These are phyloP conservation scores for Netelia virgata DNA, from an alignment of 2,888 invertebrate species.

Conservation along the genomic window DNA sequence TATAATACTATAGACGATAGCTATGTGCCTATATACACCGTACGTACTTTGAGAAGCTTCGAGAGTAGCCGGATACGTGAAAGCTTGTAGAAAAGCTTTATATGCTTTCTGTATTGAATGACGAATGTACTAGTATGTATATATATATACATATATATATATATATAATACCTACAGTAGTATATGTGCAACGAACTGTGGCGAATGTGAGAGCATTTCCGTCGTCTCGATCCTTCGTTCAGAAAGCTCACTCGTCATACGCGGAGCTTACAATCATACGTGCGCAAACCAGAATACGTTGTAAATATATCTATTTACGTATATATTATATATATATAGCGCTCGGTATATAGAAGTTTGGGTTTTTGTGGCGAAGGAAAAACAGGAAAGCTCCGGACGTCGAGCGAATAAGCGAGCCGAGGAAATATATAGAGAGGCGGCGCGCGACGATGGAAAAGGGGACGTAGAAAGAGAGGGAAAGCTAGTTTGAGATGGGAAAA, in stretches of 20 bases:
- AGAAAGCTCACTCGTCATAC: conserved; percentile 41
- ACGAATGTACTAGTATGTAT: too few species aligned
- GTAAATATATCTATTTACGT: not conserved
- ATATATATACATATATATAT: too few species aligned
- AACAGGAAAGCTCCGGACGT: conserved; percentile 12
- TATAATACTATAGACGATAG: conserved; percentile 10
- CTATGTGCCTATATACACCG: conserved; percentile 13
- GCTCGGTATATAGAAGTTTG: not conserved
- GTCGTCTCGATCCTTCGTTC: conserved; percentile 14
- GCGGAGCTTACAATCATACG: conserved; percentile 19
- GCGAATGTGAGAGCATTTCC: conserved; percentile 21
- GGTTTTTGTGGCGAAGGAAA: conserved; percentile 8
- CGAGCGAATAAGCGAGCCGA: conserved; percentile 30
- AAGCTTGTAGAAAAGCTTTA: conserved; percentile 56
- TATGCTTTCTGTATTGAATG: conserved; percentile 47
- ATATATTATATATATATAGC: too few species aligned
- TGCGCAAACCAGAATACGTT: not conserved
- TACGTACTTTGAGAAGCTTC: conserved; percentile 31
- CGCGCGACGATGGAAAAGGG: not conserved
- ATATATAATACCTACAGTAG: too few species aligned
- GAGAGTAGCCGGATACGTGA: conserved; percentile 55
- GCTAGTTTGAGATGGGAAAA: not conserved
- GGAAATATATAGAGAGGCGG: not conserved
- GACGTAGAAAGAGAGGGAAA: not conserved
- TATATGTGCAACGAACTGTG: not conserved